These are phyloP conservation scores for Rutilus rutilus DNA, from an alignment of 2,113 vertebrate species.

Conservation along the genomic window DNA sequence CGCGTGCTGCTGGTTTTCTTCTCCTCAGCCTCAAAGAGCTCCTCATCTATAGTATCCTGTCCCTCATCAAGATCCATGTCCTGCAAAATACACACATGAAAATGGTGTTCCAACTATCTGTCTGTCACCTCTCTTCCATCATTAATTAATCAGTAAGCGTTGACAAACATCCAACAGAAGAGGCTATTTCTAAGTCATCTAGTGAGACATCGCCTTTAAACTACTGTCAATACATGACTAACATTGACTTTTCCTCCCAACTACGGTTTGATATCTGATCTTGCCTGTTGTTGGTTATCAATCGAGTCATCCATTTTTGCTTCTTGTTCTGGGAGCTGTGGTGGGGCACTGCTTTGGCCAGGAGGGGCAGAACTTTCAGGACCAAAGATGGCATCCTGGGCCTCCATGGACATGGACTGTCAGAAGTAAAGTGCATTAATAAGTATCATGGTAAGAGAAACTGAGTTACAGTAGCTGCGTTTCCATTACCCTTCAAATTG, in stretches of 20 bases:
- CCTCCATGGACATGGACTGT: constrained; percentile 78
- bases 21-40: constrained; percentile 90
- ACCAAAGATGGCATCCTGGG: constrained; percentile 89
- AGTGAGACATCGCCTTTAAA: background rate
- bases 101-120: too few species aligned
- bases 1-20: constrained; percentile 87
- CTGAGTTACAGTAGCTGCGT: background rate
- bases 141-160: background rate
- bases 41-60: constrained; percentile 89
- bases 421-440: background rate
- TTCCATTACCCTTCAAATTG: too few species aligned
- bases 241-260: background rate
- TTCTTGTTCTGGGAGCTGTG: constrained; percentile 87
- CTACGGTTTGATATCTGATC: background rate
- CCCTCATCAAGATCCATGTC: constrained; percentile 97
- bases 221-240: background rate
- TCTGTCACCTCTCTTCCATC: background rate
- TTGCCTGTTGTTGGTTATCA: constrained; percentile 95
- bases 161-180: background rate
- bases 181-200: background rate
- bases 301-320: constrained; percentile 91
- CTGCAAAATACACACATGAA: constrained; percentile 25
- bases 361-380: constrained; percentile 85
- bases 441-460: background rate
- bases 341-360: constrained; percentile 87